Base-by-base conservation (phyloP, 2,113 vertebrate species). In the Thunnus maccoyii region DNA sequence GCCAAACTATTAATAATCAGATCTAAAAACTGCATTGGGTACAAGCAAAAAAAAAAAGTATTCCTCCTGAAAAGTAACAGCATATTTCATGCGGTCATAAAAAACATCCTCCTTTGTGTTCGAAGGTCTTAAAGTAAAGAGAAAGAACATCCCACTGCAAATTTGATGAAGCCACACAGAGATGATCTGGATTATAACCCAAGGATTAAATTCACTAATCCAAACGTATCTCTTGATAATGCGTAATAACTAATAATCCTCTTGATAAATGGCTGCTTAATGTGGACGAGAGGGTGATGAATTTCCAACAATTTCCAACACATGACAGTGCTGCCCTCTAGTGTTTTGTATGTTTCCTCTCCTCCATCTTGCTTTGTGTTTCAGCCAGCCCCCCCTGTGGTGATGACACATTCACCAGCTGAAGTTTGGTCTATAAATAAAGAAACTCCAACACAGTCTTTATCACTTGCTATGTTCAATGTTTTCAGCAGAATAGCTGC, bases 301-400 rank as follows among this genome's bases (percentile, higher is more conserved):
- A 5, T 32, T 12, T 41, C 18, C 41, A 22, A 9, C 20, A 3
- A 9, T 22, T 5, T 18, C 4, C 30, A 60, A 64, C 6, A 2
- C 25, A 12, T 32, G 63, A 8, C 20, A 77, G 50, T 90, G 90
- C 87, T 90, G 89, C 92, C 93, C 86, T 84, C 94, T 93, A 77
- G 88, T 72, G 93, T 69, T 52, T 17, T 20, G 2, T 54, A 6
- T 4, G 22, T 44, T 41, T 11, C 12, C 44, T 66, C 17, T 76
- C 27, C 32, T 27, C 47, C n/a, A 51, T 22, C 30, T 63, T 68
- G 13, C 15, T 30, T 36, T 9, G 44, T 4, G 1, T 68, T 55
- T 46, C 4, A 41, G 6, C 27, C 2, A 0, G 27, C 30, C 15
- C 64, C 36, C 48, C 18, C 25, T 20, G 56, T 48, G 63, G 55